Evolutionary conservation across 2,797 vertebrate species (phyloP), one percentile per base, ranked within the genome.

Genomic region (Pogoniulus pusillus): DNA sequence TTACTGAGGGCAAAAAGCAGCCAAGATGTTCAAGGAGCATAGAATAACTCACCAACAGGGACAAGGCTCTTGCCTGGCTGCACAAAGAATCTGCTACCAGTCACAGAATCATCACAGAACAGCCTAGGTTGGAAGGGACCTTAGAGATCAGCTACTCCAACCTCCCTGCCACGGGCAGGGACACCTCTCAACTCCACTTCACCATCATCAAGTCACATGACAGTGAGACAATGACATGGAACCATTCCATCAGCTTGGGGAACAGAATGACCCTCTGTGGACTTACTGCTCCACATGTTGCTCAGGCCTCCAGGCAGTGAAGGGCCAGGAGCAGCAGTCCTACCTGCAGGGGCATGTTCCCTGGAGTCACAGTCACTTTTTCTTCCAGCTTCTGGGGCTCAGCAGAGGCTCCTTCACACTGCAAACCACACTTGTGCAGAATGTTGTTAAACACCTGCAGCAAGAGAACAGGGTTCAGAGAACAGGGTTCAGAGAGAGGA

Each of bases 291-390:
- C 11, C 49, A 30, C 1, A 6, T 34, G n/a, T 45, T 13, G 32
- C 2, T 63, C 45, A 65, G 55, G n/a, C 47, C 19, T 6, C 43
- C 60, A 60, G 37, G 32, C 5, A 51, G 51, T 0, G 1, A 37
- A 51, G 65, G 0, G 14, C 45, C 27, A 15, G 32, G 3, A 70
- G 71, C 34, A 74, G 18, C 23, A 78, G 57, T 23, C 91, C 74
- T 78, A 99, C 99, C 98, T 98, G 97, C 66, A 98, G 97, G 41
- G 97, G 98, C 98, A 99, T 98, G 94, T 97, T 98, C 70, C 98
- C 97, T 32, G 98, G 95, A 12, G 97, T 98, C 84, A 96, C 91
- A 12, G 93, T 96, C 45, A 96, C 91, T 93, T 97, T 97, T 70
- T 97, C 97, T 34, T 95, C 98, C 20, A 99, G 96, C 91, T 98